A percentile compares a stretch with the other conserved stretches of the same genome.
phyloP scores from a whole-genome alignment of 2,797 vertebrate species.

The Menidia menidia region DNA sequence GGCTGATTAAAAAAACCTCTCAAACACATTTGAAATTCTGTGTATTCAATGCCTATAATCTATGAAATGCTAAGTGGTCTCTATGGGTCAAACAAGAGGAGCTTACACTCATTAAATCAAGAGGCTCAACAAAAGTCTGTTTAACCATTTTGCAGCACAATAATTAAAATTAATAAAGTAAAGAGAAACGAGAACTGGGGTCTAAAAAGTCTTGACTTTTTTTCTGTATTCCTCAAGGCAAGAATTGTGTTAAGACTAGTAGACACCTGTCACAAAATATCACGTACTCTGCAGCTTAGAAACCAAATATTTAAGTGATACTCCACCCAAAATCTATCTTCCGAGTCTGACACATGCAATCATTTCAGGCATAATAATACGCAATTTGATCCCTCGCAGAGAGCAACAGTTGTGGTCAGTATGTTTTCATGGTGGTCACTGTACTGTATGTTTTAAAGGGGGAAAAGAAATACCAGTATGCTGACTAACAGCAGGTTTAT shows the following conservation, averaged over 20 bases:
- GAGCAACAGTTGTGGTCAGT: slow-evolving; percentile 22
- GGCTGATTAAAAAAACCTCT: slow-evolving; percentile 41
- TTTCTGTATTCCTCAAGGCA: background rate
- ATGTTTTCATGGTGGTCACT: slow-evolving; percentile 1
- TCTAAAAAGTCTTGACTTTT: background rate
- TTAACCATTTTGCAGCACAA: background rate
- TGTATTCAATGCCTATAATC: slow-evolving; percentile 24
- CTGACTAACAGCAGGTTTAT: background rate
- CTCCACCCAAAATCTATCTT: slow-evolving; percentile 16
- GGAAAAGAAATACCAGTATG: background rate
- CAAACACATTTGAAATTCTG: slow-evolving; percentile 21
- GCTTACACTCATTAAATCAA: slow-evolving; percentile 21
- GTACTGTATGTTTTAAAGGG: background rate
- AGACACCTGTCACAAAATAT: slow-evolving; percentile 3
- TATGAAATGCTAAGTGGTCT: background rate
- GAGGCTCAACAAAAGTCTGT: background rate
- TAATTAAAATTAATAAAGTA: background rate
- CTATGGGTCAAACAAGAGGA: background rate
- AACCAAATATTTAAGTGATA: slow-evolving; percentile 4
- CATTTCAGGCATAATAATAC: slow-evolving; percentile 2
- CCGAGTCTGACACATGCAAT: background rate
- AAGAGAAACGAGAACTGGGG: no score
- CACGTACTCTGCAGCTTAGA: slow-evolving; percentile 11
- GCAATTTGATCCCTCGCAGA: slow-evolving; percentile 8
- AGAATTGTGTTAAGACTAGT: background rate